phyloP scores from a whole-genome alignment of 2,113 vertebrate genomes.

The Mus musculus region GRCm39 chr5:121405501-121406000 shows the following conservation, averaged over 20 bases:
- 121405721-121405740: background rate
- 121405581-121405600: conserved; percentile 29
- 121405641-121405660: background rate
- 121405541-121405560: background rate
- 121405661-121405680: conserved; percentile 32
- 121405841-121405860: too few species aligned
- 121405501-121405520: background rate
- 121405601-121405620: conserved; percentile 4
- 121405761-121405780: background rate
- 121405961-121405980: background rate
- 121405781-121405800: background rate
- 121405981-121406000: background rate
- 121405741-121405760: too few species aligned
- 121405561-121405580: background rate
- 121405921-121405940: background rate
- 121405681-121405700: conserved; percentile 31
- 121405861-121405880: background rate
- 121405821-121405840: background rate
- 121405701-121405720: background rate
- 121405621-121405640: background rate
- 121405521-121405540: background rate
- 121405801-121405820: background rate
- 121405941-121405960: background rate
- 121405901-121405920: background rate
- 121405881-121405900: background rate